These are phyloP conservation scores for Aurelia sp. DNA, from an alignment of 30 jellyfish, hydroid and myxozoan genomes.

Conservation along the genomic window DNA sequence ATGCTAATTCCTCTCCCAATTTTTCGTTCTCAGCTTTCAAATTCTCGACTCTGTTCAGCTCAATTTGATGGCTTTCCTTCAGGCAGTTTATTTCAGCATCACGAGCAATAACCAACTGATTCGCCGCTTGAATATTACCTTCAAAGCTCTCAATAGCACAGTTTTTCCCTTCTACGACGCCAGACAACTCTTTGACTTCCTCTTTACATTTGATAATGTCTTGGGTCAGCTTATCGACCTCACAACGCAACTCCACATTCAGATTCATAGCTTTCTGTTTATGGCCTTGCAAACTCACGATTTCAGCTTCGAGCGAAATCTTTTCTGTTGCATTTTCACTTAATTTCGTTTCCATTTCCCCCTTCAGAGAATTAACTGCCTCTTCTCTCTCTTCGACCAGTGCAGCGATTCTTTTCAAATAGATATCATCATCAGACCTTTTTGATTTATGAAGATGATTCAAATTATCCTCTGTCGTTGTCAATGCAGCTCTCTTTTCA, in stretches of 20 bases:
- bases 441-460: slow-evolving; percentile 33
- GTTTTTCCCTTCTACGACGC: background rate
- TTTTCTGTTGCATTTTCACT: slow-evolving; percentile 15
- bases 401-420: slow-evolving; percentile 36
- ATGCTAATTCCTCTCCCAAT: background rate
- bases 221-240: background rate
- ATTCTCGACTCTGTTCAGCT: background rate
- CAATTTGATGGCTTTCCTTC: background rate
- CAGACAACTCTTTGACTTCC: background rate
- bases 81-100: slow-evolving; percentile 12
- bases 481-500: slow-evolving; percentile 6
- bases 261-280: background rate
- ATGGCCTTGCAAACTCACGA: background rate
- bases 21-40: background rate
- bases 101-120: background rate
- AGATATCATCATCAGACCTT: slow-evolving; percentile 43
- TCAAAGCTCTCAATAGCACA: background rate
- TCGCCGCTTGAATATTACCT: background rate
- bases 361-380: slow-evolving; percentile 12
- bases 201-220: background rate
- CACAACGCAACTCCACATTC: slow-evolving; percentile 1
- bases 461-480: background rate
- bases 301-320: background rate
- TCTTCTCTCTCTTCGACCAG: slow-evolving; percentile 53
- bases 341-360: slow-evolving; percentile 28